Evolutionary conservation across 1,140 invertebrate genomes (phyloP), one percentile per base, ranked within the genome.

Genomic region (Zaprionus ghesquierei): DNA sequence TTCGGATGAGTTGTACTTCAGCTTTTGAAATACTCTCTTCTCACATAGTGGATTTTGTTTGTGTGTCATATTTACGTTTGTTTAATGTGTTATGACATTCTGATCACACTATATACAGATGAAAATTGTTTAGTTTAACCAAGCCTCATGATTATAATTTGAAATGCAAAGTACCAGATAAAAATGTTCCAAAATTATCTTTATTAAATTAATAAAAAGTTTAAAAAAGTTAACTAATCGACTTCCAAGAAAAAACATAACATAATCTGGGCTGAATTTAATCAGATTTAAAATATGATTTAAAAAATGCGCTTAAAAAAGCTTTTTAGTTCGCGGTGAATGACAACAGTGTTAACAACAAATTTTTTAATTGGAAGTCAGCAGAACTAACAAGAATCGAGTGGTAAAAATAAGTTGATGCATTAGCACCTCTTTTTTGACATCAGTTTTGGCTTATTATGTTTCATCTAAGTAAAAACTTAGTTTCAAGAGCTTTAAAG

Each of bases 51-150:
- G 55, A 58, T 63, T 27, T 31, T 38, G 41, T 55, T 74, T 59
- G 23, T 72, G 72, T 76, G 64, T 72, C 55, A 65, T 79, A 58
- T 75, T 82, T 84, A 80, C 85, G 63, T 76, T 72, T 85, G 55
- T 73, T 76, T 82, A 76, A 62, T 27, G 38, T 65, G 75, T 85
- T 82, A 85, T 73, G 81, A 80, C 20, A 69, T 53, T 10, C n/a
- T n/a, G 51, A 46, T 54, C 23, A 63, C 25, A 10, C 15, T 62
- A 49, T 63, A 18, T 54, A 69, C 41, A 55, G 54, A 20, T 41
- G 33, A 6, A 59, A 75, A 25, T n/a, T 82, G 71, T 85, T 82
- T 82, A 62, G 75, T 73, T 71, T 46, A 18, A 35, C 59, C 44
- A 10, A 46, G 15, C 51, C 44, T 31, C 22, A 35, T 76, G 76